Conservation (phyloP, 2,888 invertebrate genomes). For the Ametastegia equiseti region DNA sequence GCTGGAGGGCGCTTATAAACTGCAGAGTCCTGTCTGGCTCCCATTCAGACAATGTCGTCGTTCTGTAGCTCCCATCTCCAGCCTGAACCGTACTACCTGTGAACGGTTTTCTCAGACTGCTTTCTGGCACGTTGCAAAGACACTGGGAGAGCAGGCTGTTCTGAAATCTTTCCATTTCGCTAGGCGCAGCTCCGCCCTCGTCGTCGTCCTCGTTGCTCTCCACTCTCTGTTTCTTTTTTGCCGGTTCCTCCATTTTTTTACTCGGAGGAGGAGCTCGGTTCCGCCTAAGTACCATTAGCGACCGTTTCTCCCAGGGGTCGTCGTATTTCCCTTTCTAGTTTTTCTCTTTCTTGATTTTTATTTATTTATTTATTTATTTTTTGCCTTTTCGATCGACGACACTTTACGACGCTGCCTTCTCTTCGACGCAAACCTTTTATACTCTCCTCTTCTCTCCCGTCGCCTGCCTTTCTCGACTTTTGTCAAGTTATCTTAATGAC, state of each 20-base stretch:
- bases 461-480: slow-evolving; percentile 24
- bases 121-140: slow-evolving; percentile 86
- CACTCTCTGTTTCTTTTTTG: slow-evolving; percentile 89
- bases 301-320: slow-evolving; percentile 2
- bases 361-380: neutral
- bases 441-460: slow-evolving; percentile 47
- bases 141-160: slow-evolving; percentile 86
- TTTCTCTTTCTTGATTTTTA: slow-evolving; percentile 52
- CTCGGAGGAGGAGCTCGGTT: slow-evolving; percentile 78
- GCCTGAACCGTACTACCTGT: slow-evolving; percentile 80
- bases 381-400: too few relatives aligned
- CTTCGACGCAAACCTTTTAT: neutral
- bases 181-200: slow-evolving; percentile 78
- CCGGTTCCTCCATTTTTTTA: slow-evolving; percentile 88
- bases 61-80: slow-evolving; percentile 76
- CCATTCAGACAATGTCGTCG: slow-evolving; percentile 80
- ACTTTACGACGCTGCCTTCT: neutral
- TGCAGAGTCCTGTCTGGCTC: slow-evolving; percentile 84
- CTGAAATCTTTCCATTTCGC: slow-evolving; percentile 81
- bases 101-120: slow-evolving; percentile 84
- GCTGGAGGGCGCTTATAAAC: slow-evolving; percentile 89
- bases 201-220: slow-evolving; percentile 79
- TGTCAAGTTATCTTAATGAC: slow-evolving; percentile 64
- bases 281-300: slow-evolving; percentile 83
- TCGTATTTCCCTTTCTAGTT: slow-evolving; percentile 30